Conservation (phyloP, 2,888 invertebrate species). For the Iselma pallidipennis region DNA sequence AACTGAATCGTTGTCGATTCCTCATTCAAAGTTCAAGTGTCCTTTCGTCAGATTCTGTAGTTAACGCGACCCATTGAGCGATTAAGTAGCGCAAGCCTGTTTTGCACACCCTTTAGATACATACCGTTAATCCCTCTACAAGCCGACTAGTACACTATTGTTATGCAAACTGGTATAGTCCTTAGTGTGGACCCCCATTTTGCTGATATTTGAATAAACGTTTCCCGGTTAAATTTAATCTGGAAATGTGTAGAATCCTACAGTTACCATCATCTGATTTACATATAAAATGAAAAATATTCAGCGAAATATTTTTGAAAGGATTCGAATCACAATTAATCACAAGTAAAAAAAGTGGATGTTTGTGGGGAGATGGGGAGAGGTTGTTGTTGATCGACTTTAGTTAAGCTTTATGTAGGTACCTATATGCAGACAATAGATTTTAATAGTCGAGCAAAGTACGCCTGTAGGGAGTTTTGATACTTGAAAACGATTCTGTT, state of each 20-base stretch:
- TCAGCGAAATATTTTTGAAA: too few species aligned
- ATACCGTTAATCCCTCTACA: too few species aligned
- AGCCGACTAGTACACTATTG: conserved; percentile 16
- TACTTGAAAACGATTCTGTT: conserved; percentile 51
- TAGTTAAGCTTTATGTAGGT: not conserved
- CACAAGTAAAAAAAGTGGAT: too few species aligned
- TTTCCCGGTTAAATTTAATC: conserved; percentile 16
- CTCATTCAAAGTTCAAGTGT: conserved; percentile 24
- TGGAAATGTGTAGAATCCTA: not conserved
- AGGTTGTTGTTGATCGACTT: not conserved
- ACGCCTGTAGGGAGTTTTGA: conserved; percentile 49
- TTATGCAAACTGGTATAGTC: conserved; percentile 21
- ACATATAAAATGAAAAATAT: not conserved
- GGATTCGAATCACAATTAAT: not conserved
- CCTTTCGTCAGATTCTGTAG: conserved; percentile 28
- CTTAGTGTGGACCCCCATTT: conserved; percentile 9
- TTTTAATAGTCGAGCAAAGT: conserved; percentile 29
- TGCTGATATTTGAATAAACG: conserved; percentile 24
- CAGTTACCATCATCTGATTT: not conserved
- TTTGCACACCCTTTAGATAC: conserved; percentile 34
- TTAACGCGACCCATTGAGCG: conserved; percentile 39
- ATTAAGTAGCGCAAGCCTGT: conserved; percentile 40
- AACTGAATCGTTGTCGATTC: not conserved
- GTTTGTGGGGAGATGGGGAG: too few species aligned
- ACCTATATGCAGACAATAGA: not conserved